These are phyloP conservation scores for Onychomys torridus DNA, from an alignment of 2,797 vertebrate species.

Conservation along the genomic window DNA sequence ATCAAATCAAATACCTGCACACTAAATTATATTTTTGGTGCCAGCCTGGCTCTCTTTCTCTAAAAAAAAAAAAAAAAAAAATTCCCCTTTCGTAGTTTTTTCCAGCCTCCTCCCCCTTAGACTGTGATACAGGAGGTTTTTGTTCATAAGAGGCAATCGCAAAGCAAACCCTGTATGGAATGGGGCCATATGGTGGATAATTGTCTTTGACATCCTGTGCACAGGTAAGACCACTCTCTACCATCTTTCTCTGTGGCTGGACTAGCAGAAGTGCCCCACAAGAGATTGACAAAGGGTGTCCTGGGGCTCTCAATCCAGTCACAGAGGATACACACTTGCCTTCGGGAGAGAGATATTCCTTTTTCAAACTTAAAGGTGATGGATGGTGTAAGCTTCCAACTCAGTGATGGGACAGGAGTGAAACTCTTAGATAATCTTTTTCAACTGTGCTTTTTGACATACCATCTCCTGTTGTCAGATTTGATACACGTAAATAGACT, in stretches of 20 bases:
- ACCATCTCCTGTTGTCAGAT: too few relatives aligned
- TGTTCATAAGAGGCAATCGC: constrained; percentile 72
- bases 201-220: not conserved
- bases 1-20: constrained; percentile 90
- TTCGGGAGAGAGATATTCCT: constrained; percentile 23
- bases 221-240: not conserved
- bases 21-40: constrained; percentile 89
- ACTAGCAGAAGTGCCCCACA: not conserved
- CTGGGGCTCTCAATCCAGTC: not conserved
- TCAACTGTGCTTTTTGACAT: not conserved
- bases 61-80: not conserved
- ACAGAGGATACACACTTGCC: constrained; percentile 69
- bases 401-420: not conserved
- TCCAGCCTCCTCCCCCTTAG: constrained; percentile 50
- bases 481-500: not conserved
- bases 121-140: constrained; percentile 76
- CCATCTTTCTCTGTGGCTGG: not conserved
- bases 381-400: not conserved
- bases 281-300: fast-evolving
- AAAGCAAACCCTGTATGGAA: not conserved
- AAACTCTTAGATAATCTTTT: not conserved
- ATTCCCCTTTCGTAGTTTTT: constrained; percentile 72
- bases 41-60: constrained; percentile 86
- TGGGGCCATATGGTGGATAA: not conserved
- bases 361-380: not conserved